These are phyloP conservation scores for Apodemus sylvaticus DNA, from an alignment of 2,113 vertebrate genomes.

Conservation along the genomic window DNA sequence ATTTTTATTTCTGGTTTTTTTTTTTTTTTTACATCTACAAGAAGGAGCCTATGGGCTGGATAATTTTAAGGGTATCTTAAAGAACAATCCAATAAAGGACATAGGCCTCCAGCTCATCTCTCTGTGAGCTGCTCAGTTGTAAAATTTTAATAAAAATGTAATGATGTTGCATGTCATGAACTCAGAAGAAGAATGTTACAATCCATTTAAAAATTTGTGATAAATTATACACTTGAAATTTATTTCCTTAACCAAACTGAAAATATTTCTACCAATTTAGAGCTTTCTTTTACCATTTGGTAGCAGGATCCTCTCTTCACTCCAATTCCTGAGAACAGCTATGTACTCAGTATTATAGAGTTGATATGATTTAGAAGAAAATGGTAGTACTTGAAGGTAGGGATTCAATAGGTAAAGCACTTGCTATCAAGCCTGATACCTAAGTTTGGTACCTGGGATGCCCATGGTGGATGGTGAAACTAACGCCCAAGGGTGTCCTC, in stretches of 20 bases:
- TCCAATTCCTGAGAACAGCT: background rate
- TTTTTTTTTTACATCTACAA: background rate
- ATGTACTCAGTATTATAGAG: background rate
- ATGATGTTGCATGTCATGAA: background rate
- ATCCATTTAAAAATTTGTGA: background rate
- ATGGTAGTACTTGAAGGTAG: background rate
- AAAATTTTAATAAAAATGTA: background rate
- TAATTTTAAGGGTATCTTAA: background rate
- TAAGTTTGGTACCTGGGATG: background rate
- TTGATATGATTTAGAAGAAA: background rate
- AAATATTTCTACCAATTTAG: background rate
- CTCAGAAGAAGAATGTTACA: background rate
- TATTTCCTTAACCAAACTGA: background rate
- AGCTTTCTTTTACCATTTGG: background rate
- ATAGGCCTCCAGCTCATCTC: background rate
- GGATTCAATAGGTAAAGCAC: background rate
- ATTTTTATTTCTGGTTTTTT: background rate
- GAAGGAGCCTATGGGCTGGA: background rate
- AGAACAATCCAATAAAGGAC: background rate
- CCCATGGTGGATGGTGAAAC: background rate
- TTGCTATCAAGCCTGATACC: background rate
- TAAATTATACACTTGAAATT: background rate
- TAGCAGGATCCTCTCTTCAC: background rate
- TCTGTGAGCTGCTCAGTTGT: background rate
- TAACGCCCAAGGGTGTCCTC: background rate